Evolutionary conservation across 2,113 vertebrate genomes (phyloP).

Genomic region (Loxodonta africana): DNA sequence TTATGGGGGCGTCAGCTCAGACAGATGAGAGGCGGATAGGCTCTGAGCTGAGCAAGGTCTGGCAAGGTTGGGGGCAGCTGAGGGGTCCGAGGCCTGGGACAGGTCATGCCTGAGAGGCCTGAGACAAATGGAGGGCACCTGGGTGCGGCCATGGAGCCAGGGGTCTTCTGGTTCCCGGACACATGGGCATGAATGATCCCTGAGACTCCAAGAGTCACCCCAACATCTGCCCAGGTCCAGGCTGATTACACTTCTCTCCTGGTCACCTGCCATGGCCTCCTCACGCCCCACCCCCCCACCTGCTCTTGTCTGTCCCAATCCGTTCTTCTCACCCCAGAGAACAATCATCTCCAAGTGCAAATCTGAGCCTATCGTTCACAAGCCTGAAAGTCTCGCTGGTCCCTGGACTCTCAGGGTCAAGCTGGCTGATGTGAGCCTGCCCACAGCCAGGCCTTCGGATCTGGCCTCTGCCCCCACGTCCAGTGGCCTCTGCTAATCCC

Average conservation of each 20-base stretch:
- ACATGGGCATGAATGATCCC: background rate
- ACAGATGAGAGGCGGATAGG: background rate
- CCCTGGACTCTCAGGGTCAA: background rate
- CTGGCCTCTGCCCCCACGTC: too few species aligned
- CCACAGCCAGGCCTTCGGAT: background rate
- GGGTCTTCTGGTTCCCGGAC: background rate
- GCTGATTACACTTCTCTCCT: fast-evolving
- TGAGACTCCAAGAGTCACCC: too few species aligned
- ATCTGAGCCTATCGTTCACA: background rate
- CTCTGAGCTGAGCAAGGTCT: fast-evolving
- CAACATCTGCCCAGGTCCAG: background rate
- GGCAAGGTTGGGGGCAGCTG: fast-evolving
- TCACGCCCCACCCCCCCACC: fast-evolving
- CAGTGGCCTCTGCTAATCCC: fast-evolving
- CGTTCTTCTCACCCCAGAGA: fast-evolving
- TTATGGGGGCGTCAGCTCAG: background rate
- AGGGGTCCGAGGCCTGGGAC: background rate
- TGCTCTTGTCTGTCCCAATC: background rate
- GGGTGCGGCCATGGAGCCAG: fast-evolving
- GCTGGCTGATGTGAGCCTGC: fast-evolving
- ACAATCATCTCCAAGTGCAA: background rate
- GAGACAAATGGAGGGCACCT: background rate
- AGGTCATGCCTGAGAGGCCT: fast-evolving
- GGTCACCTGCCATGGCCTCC: background rate
- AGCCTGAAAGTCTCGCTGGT: background rate